phyloP scores from a whole-genome alignment of 92 coral and sea anemone genomes.

The Zoanthus gigantus region DNA sequence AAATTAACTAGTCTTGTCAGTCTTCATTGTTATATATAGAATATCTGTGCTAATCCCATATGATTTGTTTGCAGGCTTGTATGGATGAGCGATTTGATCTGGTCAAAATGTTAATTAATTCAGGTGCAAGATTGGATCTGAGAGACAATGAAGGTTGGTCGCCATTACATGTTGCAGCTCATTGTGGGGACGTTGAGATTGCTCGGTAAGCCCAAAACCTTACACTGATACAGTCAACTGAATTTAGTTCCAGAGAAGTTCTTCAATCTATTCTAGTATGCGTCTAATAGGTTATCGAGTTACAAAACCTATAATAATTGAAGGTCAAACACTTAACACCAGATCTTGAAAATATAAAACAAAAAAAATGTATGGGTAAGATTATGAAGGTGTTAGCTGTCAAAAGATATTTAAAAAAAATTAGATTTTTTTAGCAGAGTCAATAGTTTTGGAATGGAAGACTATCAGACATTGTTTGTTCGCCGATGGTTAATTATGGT shows the following conservation, averaged over 20 bases:
- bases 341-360: too few relatives aligned
- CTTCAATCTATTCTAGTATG: too few relatives aligned
- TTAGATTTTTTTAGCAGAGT: too few relatives aligned
- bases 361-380: too few relatives aligned
- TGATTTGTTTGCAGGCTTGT: slow-evolving; percentile 57
- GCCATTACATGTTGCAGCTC: slow-evolving; percentile 64
- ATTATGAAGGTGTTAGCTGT: too few relatives aligned
- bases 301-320: not conserved
- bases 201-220: slow-evolving; percentile 44
- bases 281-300: too few relatives aligned
- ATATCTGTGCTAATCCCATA: not conserved
- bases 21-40: not conserved
- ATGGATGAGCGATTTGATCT: slow-evolving; percentile 62
- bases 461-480: not conserved
- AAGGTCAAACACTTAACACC: slow-evolving; percentile 13
- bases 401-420: too few relatives aligned
- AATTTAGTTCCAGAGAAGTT: not conserved
- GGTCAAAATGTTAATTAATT: slow-evolving; percentile 46
- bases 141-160: slow-evolving; percentile 69
- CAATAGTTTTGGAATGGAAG: too few relatives aligned
- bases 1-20: not conserved
- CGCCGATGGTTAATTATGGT: not conserved
- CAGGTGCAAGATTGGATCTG: slow-evolving; percentile 52
- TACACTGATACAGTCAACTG: not conserved
- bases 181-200: slow-evolving; percentile 61